Percentiles rank a stretch among this genome's conserved stretches.
These are phyloP conservation scores for Microtus richardsoni DNA, from an alignment of 2,113 vertebrate genomes.

Conservation along the genomic window DNA sequence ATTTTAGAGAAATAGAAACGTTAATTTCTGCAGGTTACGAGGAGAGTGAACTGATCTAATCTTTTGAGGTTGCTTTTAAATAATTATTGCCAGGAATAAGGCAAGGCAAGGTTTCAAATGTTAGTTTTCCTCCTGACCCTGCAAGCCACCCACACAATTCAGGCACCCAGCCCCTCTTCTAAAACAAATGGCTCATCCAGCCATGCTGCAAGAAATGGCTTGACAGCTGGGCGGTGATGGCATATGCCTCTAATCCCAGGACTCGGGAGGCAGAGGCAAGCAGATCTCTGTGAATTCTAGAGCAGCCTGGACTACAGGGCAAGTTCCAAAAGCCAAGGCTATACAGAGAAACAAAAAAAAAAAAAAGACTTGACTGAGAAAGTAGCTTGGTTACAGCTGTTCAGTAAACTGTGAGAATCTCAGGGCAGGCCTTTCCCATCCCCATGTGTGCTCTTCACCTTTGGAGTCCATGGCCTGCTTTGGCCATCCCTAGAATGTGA, in stretches of 20 bases:
- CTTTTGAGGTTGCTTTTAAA: neutral
- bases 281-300: neutral
- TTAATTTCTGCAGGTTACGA: conserved; percentile 11
- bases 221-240: too few relatives aligned
- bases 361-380: neutral
- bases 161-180: neutral
- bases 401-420: conserved; percentile 48
- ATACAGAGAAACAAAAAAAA: neutral
- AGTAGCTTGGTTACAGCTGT: neutral
- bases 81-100: conserved; percentile 15
- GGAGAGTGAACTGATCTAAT: conserved; percentile 5
- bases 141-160: neutral
- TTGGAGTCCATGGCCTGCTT: conserved; percentile 44
- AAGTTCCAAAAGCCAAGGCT: neutral
- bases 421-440: conserved; percentile 32
- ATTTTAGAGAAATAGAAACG: neutral
- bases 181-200: neutral
- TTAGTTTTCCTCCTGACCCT: neutral
- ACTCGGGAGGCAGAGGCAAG: neutral
- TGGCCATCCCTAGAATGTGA: conserved; percentile 24
- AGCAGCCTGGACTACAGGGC: neutral
- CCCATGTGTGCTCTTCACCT: neutral
- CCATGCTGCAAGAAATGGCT: neutral
- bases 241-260: neutral
- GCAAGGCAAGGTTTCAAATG: neutral